Evolutionary conservation across 2,113 vertebrate genomes (phyloP), one percentile per base, ranked within the genome.

Genomic region (Cettia cetti): DNA sequence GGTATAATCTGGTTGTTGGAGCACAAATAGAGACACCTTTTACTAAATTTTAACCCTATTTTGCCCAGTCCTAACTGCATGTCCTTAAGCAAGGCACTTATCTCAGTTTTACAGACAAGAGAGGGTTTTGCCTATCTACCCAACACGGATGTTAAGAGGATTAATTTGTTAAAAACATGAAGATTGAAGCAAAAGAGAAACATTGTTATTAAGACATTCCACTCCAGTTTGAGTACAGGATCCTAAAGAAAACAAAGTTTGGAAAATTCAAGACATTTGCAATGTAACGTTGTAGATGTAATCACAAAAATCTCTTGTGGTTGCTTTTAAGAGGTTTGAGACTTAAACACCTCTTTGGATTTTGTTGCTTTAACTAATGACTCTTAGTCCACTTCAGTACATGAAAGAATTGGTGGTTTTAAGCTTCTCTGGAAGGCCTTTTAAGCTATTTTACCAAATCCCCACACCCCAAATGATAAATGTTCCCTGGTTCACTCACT

Each of bases 111-210:
- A 74, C 92, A 95, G 92, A 80, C 54, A 90, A 91, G 74, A 90
- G 57, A 82, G n/a, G 8, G 33, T 91, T 90, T 95, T 86, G 15
- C 64, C 60, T 83, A 27, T 71, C 49, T 92, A 37, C 31, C 42
- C 82, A 78, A 86, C 44, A 82, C 50, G 76, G 64, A 68, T 75
- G 40, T 86, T 95, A 94, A 91, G 87, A 95, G 76, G 72, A 96
- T 93, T 95, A 88, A 86, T 90, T 94, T 93, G 26, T 88, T 92
- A 75, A 95, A 86, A 80, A 60, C 79, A 50, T 78, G 47, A 83
- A 93, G 68, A 83, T 86, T 66, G 77, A 64, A 89, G 72, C 27
- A 74, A 81, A 93, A 92, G 33, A 8, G 49, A 86, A 88, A 6
- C 22, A 30, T 66, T 86, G 17, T 7, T 90, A 13, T 80, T 81